Evolutionary conservation across 2,797 vertebrate species (phyloP).

Genomic region (Heteromormyrus szaboi): DNA sequence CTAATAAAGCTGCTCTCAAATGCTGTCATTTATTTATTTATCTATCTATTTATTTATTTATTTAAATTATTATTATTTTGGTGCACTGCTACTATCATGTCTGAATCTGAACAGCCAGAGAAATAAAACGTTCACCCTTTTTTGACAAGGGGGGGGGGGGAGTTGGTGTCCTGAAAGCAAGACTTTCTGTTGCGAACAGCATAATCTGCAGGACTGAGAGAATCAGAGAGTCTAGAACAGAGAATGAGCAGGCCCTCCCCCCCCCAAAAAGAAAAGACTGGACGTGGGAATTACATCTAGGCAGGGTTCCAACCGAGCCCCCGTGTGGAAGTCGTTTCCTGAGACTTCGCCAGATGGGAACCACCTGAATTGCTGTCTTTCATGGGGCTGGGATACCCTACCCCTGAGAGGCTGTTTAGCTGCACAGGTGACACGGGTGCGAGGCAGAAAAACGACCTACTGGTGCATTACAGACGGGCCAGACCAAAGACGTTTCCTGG

Average conservation of each 20-base stretch:
- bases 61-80: background rate
- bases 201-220: background rate
- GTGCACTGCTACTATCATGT: background rate
- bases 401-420: slow-evolving; percentile 21
- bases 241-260: background rate
- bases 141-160: background rate
- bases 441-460: slow-evolving; percentile 10
- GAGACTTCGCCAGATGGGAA: slow-evolving; percentile 47
- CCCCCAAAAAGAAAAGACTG: background rate
- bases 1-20: background rate
- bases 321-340: slow-evolving; percentile 39
- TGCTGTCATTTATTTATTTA: background rate
- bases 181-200: background rate
- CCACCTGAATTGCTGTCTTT: slow-evolving; percentile 42
- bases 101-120: background rate
- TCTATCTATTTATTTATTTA: background rate
- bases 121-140: background rate
- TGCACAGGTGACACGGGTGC: background rate
- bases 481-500: background rate
- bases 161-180: background rate
- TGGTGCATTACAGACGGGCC: background rate
- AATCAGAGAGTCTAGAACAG: background rate
- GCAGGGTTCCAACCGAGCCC: slow-evolving; percentile 30
- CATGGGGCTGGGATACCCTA: slow-evolving; percentile 34
- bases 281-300: slow-evolving; percentile 30